Conservation (phyloP, 1,140 invertebrate genomes). For the Drosophila rufa region DNA sequence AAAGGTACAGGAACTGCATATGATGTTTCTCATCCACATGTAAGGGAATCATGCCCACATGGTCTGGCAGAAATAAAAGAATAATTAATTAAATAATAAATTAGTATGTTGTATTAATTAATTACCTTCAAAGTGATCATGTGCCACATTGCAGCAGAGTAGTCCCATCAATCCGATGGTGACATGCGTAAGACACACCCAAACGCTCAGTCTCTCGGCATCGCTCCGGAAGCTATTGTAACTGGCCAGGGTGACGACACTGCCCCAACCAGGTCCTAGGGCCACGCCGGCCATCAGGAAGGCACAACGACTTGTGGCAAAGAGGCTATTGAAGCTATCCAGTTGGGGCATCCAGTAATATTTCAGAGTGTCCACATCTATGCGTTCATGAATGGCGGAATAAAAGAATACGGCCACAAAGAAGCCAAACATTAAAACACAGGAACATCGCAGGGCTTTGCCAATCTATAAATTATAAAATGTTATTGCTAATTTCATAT, state of each 20-base stretch:
- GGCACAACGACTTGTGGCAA: slow-evolving; percentile 37
- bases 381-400: slow-evolving; percentile 50
- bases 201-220: slow-evolving; percentile 63
- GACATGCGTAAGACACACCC: slow-evolving; percentile 69
- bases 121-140: slow-evolving; percentile 75
- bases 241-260: slow-evolving; percentile 72
- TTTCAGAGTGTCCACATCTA: slow-evolving; percentile 38
- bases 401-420: slow-evolving; percentile 71
- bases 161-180: slow-evolving; percentile 61
- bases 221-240: slow-evolving; percentile 78
- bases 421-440: slow-evolving; percentile 66
- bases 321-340: slow-evolving; percentile 30
- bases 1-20: slow-evolving; percentile 76
- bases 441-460: slow-evolving; percentile 68
- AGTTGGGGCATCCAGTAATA: slow-evolving; percentile 57
- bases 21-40: slow-evolving; percentile 71
- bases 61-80: slow-evolving; percentile 47
- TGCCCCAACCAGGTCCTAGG: slow-evolving; percentile 79
- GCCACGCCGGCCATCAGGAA: slow-evolving; percentile 69
- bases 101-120: not conserved
- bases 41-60: slow-evolving; percentile 66
- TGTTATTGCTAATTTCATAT: not conserved
- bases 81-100: not conserved
- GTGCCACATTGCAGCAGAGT: slow-evolving; percentile 71
- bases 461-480: slow-evolving; percentile 58